Base-by-base conservation (phyloP, 2,797 vertebrate species). In the Channa striata region DNA sequence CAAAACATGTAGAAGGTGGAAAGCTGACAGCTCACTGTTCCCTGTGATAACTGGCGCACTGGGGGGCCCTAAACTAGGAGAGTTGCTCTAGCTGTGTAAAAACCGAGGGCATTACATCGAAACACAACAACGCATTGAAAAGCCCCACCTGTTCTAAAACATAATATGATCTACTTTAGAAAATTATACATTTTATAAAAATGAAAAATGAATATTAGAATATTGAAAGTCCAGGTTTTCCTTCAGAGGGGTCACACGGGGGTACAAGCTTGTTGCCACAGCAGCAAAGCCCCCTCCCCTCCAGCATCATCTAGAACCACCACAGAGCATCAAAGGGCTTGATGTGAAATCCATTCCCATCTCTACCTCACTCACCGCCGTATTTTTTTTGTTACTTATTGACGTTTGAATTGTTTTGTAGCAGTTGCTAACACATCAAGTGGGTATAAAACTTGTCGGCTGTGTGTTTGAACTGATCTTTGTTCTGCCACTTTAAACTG, bases 401-500 rank as follows among this genome's bases (percentile, higher is more conserved):
- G 42, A 65, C 36, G 30, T 51, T 23, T 53, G 61, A 34, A 37
- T 42, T 36, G 34, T 65, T 64, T 50, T 63, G 37, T 14, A 46
- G 49, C 30, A 40, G 37, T 61, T 48, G 13, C 54, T 47, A 34
- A 59, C 13, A 54, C 16, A 44, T 78, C 33, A 42, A 53, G 42
- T 30, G 44, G 25, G 21, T 57, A 17, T 58, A 30, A 50, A 65
- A n/a, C 12, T 51, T 36, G 43, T 58, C 20, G 23, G 19, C 33
- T 48, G 36, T 23, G 48, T 33, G 7, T 30, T n/a, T 20, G 20
- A 58, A 57, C 34, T 13, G 47, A 67, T 80, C 20, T 46, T 63
- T 37, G 52, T 49, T 65, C 56, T 59, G 46, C 21, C 19, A 21
- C 33, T 77, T 73, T 54, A 40, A 60, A 36, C 50, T 63, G 67